Conservation (phyloP, 2,113 vertebrate genomes). For the Toxostoma redivivum region DNA sequence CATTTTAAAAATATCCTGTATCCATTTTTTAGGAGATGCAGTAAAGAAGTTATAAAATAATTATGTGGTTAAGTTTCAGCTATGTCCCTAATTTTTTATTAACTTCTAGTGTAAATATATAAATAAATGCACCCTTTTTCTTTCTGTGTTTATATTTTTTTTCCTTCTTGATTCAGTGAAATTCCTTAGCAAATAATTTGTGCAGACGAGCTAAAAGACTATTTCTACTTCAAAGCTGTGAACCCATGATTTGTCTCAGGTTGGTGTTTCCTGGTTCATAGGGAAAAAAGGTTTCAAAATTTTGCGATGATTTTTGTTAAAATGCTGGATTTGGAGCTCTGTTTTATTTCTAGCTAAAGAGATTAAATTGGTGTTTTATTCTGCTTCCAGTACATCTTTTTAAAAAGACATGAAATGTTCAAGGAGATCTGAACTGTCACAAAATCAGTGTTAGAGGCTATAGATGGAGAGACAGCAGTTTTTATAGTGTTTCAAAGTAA, state of each 20-base stretch:
- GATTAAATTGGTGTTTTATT: not conserved
- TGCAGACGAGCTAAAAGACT: not conserved
- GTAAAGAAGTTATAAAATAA: not conserved
- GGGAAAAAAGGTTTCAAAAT: not conserved
- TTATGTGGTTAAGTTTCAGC: not conserved
- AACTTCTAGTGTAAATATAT: not conserved
- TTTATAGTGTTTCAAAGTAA: not conserved
- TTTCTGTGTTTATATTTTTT: not conserved
- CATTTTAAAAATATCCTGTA: not conserved
- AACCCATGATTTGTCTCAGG: not conserved
- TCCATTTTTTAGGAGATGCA: not conserved
- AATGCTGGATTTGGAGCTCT: not conserved
- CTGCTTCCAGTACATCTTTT: not conserved
- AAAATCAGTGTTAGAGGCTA: not conserved
- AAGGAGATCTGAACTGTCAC: not conserved
- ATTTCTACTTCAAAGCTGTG: not conserved
- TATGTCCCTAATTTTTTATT: not conserved
- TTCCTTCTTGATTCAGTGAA: not conserved
- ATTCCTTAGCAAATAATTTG: not conserved
- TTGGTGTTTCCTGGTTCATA: not conserved
- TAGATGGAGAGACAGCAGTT: not conserved
- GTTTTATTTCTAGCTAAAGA: not conserved
- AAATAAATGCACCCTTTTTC: no score
- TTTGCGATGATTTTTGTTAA: not conserved
- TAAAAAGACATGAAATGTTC: not conserved